Evolutionary conservation across 2,797 vertebrate genomes (phyloP).

Genomic region (Gouania willdenowi): DNA sequence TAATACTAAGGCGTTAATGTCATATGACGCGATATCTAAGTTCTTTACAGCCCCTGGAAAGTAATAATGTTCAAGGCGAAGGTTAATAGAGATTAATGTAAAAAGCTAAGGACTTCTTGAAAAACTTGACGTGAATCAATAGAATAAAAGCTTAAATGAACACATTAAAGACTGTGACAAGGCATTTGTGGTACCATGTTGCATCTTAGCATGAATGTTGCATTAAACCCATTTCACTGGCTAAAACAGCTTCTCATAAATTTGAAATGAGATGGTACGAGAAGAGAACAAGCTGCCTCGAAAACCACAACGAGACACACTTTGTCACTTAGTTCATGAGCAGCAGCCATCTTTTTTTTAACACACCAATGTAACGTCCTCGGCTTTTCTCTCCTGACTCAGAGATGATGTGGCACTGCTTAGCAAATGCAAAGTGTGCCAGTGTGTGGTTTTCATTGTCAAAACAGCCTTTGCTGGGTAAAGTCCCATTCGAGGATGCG

Average conservation of each 20-base stretch:
- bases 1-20: too few species aligned
- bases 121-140: constrained; percentile 15
- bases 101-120: too few species aligned
- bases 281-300: constrained; percentile 22
- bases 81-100: too few species aligned
- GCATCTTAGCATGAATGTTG: constrained; percentile 26
- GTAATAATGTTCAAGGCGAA: too few species aligned
- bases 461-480: constrained; percentile 21
- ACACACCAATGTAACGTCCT: constrained; percentile 2
- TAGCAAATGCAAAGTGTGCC: constrained; percentile 22
- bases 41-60: too few species aligned
- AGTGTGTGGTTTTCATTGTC: constrained; percentile 25
- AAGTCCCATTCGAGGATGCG: constrained; percentile 22
- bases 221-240: constrained; percentile 23
- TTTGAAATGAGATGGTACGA: constrained; percentile 38
- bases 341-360: constrained; percentile 10
- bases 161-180: background rate
- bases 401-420: constrained; percentile 13
- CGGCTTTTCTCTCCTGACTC: constrained; percentile 22
- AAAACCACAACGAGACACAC: constrained; percentile 14
- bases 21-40: too few species aligned
- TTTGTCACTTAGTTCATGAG: constrained; percentile 24
- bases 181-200: constrained; percentile 6
- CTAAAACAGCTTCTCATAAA: constrained; percentile 53
- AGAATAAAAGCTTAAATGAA: background rate